These are phyloP conservation scores for Gouania willdenowi DNA, from an alignment of 2,797 vertebrate species.

Conservation along the genomic window DNA sequence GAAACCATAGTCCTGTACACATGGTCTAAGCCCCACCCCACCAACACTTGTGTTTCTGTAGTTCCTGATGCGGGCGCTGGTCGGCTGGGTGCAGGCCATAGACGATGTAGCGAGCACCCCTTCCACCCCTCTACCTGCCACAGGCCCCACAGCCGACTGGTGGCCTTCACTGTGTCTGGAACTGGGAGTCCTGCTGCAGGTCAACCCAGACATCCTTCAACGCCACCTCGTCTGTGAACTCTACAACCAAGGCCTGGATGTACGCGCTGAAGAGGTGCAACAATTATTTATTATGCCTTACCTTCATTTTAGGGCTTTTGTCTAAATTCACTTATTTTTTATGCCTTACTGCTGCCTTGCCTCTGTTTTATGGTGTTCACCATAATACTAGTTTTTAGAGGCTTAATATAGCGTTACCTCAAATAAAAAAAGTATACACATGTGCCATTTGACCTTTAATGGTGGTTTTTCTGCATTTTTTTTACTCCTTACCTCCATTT, in stretches of 20 bases:
- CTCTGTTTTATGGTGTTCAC: too few relatives aligned
- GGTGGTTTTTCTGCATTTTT: too few relatives aligned
- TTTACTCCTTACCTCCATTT: too few relatives aligned
- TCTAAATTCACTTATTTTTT: neutral
- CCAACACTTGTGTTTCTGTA: conserved; percentile 48
- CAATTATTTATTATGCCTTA: neutral
- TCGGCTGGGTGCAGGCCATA: conserved; percentile 80
- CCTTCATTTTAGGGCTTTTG: too few relatives aligned
- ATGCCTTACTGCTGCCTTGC: neutral
- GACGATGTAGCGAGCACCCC: conserved; percentile 49
- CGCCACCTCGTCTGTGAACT: conserved; percentile 92
- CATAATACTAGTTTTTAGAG: too few relatives aligned
- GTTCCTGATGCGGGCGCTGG: conserved; percentile 87
- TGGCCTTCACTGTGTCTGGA: conserved; percentile 87
- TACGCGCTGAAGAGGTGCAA: conserved; percentile 86
- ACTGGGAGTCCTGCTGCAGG: conserved; percentile 85
- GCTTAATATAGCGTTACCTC: too few relatives aligned
- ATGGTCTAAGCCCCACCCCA: too few relatives aligned
- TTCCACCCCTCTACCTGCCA: conserved; percentile 3
- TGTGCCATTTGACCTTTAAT: too few relatives aligned
- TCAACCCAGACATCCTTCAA: conserved; percentile 83
- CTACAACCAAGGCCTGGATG: conserved; percentile 90
- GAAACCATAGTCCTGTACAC: too few relatives aligned
- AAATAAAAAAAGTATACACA: too few relatives aligned
- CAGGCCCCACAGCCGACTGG: conserved; percentile 61